Evolutionary conservation across 2,113 vertebrate species (phyloP), one percentile per base, ranked within the genome.

Genomic region (Kryptolebias marmoratus): DNA sequence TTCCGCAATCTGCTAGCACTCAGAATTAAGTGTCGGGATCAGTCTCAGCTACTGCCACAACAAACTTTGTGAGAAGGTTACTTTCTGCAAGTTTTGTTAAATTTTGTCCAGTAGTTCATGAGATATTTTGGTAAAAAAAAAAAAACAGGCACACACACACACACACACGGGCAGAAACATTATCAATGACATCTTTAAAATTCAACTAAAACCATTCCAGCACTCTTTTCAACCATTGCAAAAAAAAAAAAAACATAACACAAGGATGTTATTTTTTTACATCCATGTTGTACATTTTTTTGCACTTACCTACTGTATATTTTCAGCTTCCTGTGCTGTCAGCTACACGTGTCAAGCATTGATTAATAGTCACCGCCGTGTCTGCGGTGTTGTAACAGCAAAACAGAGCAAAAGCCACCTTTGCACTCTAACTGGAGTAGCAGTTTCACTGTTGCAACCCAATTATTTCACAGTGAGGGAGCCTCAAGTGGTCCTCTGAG

Each of bases 391-490:
- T 66, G 79, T 73, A 77, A 69, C 75, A 64, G 72, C 81, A 81
- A 88, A 87, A 89, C 84, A 87, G 75, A 86, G 78, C 73, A 68
- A 89, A 77, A 80, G 81, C 81, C 83, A 86, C 81, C 78, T 82
- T 86, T 80, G 78, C 84, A 81, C 80, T 87, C 63, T 72, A 79
- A 91, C 86, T 83, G 80, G 55, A 82, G 85, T 48, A 84, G 81
- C 80, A 66, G 73, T 68, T 81, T 82, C 86, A 76, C 84, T 76
- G 77, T 87, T 86, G 88, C 85, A 87, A 84, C 83, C 90, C 91
- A 92, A 93, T 93, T 93, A 93, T 92, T 93, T 91, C 81, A 86
- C 89, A 86, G 78, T 64, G 88, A 91, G 84, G 74, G 88, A 69
- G 82, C 78, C 77, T 91, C 80, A 89, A 92, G 90, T 92, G 89